Base-by-base conservation (phyloP, 2,888 invertebrate species). In the Melipona beecheii region DNA sequence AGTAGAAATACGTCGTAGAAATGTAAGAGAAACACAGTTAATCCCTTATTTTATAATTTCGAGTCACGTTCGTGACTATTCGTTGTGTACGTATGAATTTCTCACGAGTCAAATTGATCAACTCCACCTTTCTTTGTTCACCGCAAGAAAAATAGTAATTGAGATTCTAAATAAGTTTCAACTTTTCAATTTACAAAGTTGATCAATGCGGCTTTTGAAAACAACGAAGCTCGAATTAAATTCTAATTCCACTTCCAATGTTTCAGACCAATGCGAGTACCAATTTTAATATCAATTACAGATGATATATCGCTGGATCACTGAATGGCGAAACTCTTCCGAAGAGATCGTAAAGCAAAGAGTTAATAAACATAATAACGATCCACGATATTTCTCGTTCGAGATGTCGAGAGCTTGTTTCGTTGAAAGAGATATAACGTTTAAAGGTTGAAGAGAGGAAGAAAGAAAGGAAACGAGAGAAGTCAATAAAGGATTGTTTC, bases 401-500 rank as follows among this genome's bases (percentile, higher is more conserved):
- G 6, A 27, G 36, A 31, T 9, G 4, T 50, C 1, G 2, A 15
- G 19, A 31, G 50, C 43, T 50, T 19, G 13, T 24, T 54, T 9
- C 3, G 0, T 1, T 36, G 11, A 60, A 21, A 76, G 31, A 27
- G 31, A 21, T 17, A 19, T 13, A n/a, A 9, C 4, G 9, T 5
- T 4, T 9, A 21, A 64, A 56, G 11, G 1, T 43, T 9, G 43
- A 43, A 43, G 21, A 19, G 19, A 52, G 6, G 6, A 27, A 9
- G 9, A 19, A 27, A 27, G 24, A 19, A n/a, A n/a, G 17, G 17
- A 21, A 58, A 36, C 9, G 11, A 31, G 43, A n/a, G 27, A 13
- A 64, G 11, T 69, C 11, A 60, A 75, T 54, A 65, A 56, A 43
- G 54, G n/a, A 66, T 50, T 15, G 43, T 36, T 52, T n/a, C 43